Base-by-base conservation (phyloP, 2,888 invertebrate species). In the Caenorhabditis becei region DNA sequence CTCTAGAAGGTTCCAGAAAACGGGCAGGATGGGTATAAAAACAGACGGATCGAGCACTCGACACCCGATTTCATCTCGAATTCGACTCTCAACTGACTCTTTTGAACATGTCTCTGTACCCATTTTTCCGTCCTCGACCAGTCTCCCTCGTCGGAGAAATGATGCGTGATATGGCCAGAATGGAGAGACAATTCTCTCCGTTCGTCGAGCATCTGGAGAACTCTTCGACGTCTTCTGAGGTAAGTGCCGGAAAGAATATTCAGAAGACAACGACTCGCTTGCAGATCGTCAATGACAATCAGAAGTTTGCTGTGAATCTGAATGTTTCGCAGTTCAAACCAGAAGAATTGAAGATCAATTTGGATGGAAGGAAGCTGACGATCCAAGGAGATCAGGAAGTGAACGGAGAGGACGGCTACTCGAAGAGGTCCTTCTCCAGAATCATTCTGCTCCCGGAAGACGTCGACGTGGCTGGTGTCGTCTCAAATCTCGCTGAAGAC, bases 261-360 rank as follows among this genome's bases (percentile, higher is more conserved):
- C 41, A 41, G 7, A 2, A 41, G 2, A 7, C 14, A 2, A 14
- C 2, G 7, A 2, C 41, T 11, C 14, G 14, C 14, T 41, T 56
- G 28, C 32, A 56, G 54, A 56, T 56, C 32, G 23, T 26, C 28
- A 56, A 56, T 32, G 32, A 24, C 26, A 18, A 26, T 26, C 32
- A 56, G n/a, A 56, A 56, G 32, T 32, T 56, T 10, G 16, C 23
- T 7, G 18, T 56, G 1, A 56, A 56, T 16, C 32, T 56, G 54
- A 56, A 26, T 24, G 53, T 53, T 16, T 10, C 53, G 2, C 53
- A 53, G 5, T 53, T 53, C 26, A 53, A 53, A 53, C 53, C 96
- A 96, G 0, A 91, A 92, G 61, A 92, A 91, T 95, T 95, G 91
- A 93, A 53, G 53, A 53, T 53, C 53, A 53, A 26, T 61, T 35